Percentiles rank a stretch among this genome's conserved stretches.
These are phyloP conservation scores for Chrysocyon brachyurus DNA, from an alignment of 2,797 vertebrate species.

Conservation along the genomic window DNA sequence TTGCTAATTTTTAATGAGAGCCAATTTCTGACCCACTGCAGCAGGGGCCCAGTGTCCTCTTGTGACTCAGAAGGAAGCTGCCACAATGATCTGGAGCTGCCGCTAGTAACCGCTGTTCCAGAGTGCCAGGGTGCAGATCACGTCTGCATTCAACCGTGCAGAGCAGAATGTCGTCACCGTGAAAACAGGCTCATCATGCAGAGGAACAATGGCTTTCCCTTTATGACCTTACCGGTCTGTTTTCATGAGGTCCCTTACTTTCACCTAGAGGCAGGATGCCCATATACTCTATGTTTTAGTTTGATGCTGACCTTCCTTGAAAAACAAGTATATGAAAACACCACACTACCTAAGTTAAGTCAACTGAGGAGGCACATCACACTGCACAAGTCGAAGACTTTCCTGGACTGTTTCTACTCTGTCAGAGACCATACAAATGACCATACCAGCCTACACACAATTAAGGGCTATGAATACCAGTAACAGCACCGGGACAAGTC, in stretches of 20 bases:
- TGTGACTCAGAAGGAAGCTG: background rate
- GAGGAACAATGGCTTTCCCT: accelerated
- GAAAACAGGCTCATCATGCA: accelerated
- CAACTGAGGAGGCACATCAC: background rate
- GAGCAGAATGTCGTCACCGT: accelerated
- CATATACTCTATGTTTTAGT: accelerated
- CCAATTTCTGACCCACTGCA: background rate
- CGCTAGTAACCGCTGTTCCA: accelerated
- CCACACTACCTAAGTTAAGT: background rate
- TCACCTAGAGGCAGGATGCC: background rate
- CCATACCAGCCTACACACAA: background rate
- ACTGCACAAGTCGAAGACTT: background rate
- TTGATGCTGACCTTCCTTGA: background rate
- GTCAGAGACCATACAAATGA: background rate
- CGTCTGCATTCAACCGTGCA: accelerated
- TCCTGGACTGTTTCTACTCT: background rate
- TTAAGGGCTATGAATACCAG: accelerated
- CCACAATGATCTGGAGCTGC: accelerated
- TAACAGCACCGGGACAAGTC: accelerated
- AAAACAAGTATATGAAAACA: background rate
- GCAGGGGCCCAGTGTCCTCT: background rate
- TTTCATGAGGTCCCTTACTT: background rate
- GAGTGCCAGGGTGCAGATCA: background rate
- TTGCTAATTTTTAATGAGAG: background rate
- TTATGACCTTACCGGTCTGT: accelerated